phyloP scores from a whole-genome alignment of 2,888 invertebrate genomes.

The Lydus trimaculatus region DNA sequence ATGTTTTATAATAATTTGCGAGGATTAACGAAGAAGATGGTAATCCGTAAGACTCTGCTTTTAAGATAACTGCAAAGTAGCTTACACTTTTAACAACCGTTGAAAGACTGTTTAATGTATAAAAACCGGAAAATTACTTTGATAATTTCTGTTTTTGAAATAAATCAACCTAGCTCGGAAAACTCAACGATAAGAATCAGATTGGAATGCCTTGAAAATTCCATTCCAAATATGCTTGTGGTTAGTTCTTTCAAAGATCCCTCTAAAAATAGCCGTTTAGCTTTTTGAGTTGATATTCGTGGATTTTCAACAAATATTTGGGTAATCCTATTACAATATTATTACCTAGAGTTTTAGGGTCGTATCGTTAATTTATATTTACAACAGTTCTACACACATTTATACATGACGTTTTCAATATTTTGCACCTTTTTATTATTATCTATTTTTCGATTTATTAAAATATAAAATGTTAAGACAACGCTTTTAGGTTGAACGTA shows the following conservation, averaged over 20 bases:
- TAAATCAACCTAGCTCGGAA: conserved; percentile 28
- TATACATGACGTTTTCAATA: too few relatives aligned
- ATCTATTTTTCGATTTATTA: conserved; percentile 26
- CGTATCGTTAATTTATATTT: background rate
- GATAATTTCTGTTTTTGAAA: conserved; percentile 19
- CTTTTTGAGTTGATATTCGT: background rate
- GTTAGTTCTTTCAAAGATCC: conserved; percentile 12
- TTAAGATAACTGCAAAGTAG: conserved; percentile 36
- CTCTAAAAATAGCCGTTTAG: background rate
- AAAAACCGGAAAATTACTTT: conserved; percentile 20
- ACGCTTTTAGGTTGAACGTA: conserved; percentile 28
- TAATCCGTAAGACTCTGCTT: conserved; percentile 33
- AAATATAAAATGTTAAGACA: conserved; percentile 33
- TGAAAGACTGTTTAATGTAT: conserved; percentile 30
- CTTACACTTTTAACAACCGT: conserved; percentile 37
- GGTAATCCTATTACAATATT: background rate
- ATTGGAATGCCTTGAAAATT: conserved; percentile 24
- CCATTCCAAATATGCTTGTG: conserved; percentile 25
- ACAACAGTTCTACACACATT: background rate
- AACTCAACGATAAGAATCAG: conserved; percentile 28
- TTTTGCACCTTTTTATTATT: conserved; percentile 8
- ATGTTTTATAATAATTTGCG: conserved; percentile 33
- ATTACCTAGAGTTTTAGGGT: background rate
- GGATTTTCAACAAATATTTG: background rate
- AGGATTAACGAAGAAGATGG: conserved; percentile 26